A percentile compares a stretch with the other conserved stretches of the same genome.
Evolutionary conservation across 2,797 vertebrate species (phyloP).

Genomic region (Muscicapa striata): DNA sequence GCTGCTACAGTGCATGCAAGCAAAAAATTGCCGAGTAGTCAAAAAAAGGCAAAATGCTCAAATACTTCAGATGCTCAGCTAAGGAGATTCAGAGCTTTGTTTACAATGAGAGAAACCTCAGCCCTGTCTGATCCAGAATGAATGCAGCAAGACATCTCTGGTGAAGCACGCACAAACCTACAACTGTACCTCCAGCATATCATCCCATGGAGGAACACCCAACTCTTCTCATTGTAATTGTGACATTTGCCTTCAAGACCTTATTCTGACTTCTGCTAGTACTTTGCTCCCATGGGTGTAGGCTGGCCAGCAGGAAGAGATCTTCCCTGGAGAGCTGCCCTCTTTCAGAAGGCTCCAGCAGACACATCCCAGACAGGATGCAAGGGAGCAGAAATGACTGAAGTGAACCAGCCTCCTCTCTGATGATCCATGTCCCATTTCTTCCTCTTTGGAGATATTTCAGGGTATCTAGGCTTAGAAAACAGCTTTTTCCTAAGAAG

Average conservation of each 20-base stretch:
- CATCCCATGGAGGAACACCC: not conserved
- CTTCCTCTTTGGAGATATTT: rapidly evolving
- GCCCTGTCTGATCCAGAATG: not conserved
- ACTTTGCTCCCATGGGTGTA: rapidly evolving
- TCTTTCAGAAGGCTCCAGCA: not conserved
- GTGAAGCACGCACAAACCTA: not conserved
- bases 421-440: not conserved
- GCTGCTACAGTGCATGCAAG: not conserved
- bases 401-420: not conserved
- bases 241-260: not conserved
- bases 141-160: not conserved
- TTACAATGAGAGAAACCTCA: not conserved
- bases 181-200: not conserved
- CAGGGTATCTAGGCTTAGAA: not conserved
- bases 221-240: not conserved
- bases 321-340: not conserved
- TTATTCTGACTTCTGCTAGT: not conserved
- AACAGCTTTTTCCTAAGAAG: not conserved
- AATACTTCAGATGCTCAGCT: not conserved
- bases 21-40: not conserved
- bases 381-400: not conserved
- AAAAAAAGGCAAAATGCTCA: not conserved
- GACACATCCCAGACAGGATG: not conserved
- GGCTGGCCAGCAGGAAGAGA: not conserved
- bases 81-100: not conserved